A percentile compares a stretch with the other conserved stretches of the same genome.
Conservation (phyloP, 2,797 vertebrate species). For the Sebastes cheni region DNA sequence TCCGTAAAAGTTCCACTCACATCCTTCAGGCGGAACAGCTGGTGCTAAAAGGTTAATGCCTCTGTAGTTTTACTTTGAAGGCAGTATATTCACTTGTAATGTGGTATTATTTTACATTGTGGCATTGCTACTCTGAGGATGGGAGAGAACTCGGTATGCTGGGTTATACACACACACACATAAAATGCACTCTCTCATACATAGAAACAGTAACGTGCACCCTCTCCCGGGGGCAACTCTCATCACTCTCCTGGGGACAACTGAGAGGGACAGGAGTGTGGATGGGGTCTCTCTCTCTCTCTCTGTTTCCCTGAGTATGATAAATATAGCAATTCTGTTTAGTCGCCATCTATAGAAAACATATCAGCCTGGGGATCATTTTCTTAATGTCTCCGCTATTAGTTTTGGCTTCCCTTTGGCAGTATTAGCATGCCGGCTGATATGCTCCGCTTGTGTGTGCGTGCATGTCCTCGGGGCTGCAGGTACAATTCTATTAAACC, state of each 20-base stretch:
- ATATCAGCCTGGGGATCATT: slow-evolving; percentile 81
- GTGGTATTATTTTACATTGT: not conserved
- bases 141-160: not conserved
- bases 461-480: slow-evolving; percentile 67
- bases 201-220: slow-evolving; percentile 34
- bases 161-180: not conserved
- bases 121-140: not conserved
- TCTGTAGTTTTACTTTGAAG: not conserved
- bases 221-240: slow-evolving; percentile 60
- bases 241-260: slow-evolving; percentile 75
- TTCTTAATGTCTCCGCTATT: slow-evolving; percentile 81
- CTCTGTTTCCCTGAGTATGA: slow-evolving; percentile 75
- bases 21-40: not conserved
- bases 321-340: slow-evolving; percentile 84
- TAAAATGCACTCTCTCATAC: slow-evolving; percentile 16
- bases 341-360: slow-evolving; percentile 81
- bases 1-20: not conserved
- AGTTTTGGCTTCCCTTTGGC: slow-evolving; percentile 79
- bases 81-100: not conserved
- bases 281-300: slow-evolving; percentile 30
- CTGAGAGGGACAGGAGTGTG: slow-evolving; percentile 58
- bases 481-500: slow-evolving; percentile 79
- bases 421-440: slow-evolving; percentile 78
- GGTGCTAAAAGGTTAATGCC: not conserved
- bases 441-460: slow-evolving; percentile 67